Conservation (phyloP, 2,797 vertebrate genomes). For the Mareca penelope region DNA sequence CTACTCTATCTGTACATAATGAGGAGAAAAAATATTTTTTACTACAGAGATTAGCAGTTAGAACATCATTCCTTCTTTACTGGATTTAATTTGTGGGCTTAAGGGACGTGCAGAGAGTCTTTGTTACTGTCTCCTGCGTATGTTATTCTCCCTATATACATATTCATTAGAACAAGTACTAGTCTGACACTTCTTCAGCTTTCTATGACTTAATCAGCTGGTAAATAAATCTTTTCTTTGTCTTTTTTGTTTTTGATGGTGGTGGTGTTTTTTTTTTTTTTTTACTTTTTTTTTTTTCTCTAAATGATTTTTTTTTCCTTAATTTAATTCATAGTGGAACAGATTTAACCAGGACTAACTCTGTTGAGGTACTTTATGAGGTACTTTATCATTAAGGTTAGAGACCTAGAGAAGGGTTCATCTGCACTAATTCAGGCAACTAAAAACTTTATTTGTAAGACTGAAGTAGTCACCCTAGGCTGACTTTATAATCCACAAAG, state of each 20-base stretch:
- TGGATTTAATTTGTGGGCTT: not conserved
- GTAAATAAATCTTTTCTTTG: not conserved
- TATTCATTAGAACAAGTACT: not conserved
- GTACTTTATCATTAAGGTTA: not conserved
- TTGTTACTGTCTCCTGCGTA: not conserved
- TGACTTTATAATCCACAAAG: not conserved
- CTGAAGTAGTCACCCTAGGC: not conserved
- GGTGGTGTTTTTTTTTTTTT: not conserved
- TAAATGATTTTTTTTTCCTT: not conserved
- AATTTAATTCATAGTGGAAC: not conserved
- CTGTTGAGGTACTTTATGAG: not conserved
- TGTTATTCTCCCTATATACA: not conserved
- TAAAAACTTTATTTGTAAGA: conserved; percentile 1
- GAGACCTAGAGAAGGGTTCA: not conserved
- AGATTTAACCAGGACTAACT: not conserved
- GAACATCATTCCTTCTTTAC: not conserved
- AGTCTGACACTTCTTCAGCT: not conserved
- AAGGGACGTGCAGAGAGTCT: not conserved
- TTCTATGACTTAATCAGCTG: not conserved
- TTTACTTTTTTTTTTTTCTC: not conserved
- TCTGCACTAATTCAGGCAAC: not conserved
- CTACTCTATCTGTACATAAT: not conserved
- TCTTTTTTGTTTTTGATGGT: no score
- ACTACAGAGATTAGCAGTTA: not conserved
- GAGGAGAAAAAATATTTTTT: not conserved